These are phyloP conservation scores for Tangara arthus DNA, from an alignment of 2,797 vertebrate genomes.

Conservation along the genomic window DNA sequence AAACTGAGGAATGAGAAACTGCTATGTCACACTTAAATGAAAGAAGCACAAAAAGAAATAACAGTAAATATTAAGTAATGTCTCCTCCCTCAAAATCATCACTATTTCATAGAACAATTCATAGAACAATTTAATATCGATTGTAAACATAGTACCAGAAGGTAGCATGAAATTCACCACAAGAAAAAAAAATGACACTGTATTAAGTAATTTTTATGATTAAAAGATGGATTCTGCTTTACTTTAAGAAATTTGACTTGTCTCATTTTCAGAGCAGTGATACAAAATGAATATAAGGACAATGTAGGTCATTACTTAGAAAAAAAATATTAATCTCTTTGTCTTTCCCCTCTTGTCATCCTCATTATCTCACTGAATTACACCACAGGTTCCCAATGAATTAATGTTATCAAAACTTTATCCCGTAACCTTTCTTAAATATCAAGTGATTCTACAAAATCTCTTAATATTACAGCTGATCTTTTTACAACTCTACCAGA, in stretches of 20 bases:
- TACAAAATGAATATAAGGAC: neutral
- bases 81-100: neutral
- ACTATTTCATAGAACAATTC: neutral
- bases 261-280: neutral
- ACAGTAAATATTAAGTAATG: neutral
- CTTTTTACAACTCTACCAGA: neutral
- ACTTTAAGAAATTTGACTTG: neutral
- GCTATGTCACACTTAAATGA: neutral
- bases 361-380: neutral
- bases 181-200: neutral
- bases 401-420: neutral
- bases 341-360: neutral
- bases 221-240: neutral
- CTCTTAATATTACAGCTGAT: neutral
- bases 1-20: neutral
- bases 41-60: neutral
- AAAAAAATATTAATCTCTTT: neutral
- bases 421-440: neutral
- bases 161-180: neutral
- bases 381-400: neutral
- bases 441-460: conserved; percentile 11
- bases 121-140: neutral
- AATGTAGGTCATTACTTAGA: neutral
- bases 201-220: neutral
- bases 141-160: neutral